phyloP scores from a whole-genome alignment of 2,888 invertebrate genomes.

The Pterostichus madidus region DNA sequence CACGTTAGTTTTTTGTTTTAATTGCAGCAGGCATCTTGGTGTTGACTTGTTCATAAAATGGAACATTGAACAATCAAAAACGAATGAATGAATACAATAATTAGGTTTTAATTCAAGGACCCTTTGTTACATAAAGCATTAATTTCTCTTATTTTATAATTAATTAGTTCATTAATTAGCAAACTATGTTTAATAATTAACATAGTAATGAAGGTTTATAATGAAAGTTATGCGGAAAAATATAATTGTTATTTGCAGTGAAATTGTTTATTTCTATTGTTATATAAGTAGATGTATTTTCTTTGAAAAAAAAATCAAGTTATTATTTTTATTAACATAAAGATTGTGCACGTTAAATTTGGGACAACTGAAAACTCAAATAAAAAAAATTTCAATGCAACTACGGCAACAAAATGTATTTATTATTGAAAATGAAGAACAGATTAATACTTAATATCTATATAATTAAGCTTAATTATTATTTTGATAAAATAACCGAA shows the following conservation, averaged over 20 bases:
- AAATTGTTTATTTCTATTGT: too few species aligned
- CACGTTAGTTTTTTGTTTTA: constrained; percentile 3
- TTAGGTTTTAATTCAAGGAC: constrained; percentile 3
- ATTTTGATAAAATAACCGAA: too few species aligned
- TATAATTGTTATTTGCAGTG: too few species aligned
- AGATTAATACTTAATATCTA: too few species aligned
- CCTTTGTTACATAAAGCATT: not conserved
- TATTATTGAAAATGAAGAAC: too few species aligned
- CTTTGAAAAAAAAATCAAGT: not conserved
- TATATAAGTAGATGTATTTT: not conserved
- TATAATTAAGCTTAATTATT: too few species aligned
- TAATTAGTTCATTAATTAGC: constrained; percentile 9
- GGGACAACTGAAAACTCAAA: too few species aligned
- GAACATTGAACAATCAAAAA: constrained; percentile 5
- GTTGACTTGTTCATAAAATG: not conserved
- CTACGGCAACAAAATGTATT: too few species aligned
- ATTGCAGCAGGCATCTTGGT: constrained; percentile 4
- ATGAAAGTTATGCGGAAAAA: too few species aligned
- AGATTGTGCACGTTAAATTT: too few species aligned
- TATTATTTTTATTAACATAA: not conserved
- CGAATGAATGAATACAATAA: not conserved
- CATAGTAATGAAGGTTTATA: not conserved
- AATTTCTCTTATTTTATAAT: constrained; percentile 11
- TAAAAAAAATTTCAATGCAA: too few species aligned
- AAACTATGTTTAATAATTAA: not conserved